phyloP scores from a whole-genome alignment of 2,888 invertebrate species.

The Sericinus montela region DNA sequence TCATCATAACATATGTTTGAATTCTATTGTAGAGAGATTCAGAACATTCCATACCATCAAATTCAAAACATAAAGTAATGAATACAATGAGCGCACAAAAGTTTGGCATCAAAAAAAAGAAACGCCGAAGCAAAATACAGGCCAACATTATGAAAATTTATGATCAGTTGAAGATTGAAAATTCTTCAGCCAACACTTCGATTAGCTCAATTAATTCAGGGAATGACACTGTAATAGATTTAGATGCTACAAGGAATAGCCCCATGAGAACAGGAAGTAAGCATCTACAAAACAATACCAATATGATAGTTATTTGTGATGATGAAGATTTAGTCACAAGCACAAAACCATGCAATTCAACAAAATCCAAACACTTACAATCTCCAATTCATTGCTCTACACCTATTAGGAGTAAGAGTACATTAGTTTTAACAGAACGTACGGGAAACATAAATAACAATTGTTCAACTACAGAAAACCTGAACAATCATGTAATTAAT shows the following conservation, averaged over 20 bases:
- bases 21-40: conserved; percentile 31
- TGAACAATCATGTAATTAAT: conserved; percentile 33
- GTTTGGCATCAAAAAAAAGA: conserved; percentile 29
- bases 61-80: conserved; percentile 27
- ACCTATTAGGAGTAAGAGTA: conserved; percentile 29
- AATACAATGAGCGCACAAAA: conserved; percentile 28
- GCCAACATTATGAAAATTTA: conserved; percentile 29
- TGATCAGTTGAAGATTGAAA: conserved; percentile 31
- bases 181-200: conserved; percentile 11
- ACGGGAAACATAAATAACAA: conserved; percentile 1
- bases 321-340: conserved; percentile 32
- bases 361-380: conserved; percentile 24
- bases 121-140: conserved; percentile 22
- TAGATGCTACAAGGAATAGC: conserved; percentile 24
- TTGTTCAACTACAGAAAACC: conserved; percentile 21
- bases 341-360: conserved; percentile 16
- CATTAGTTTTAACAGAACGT: conserved; percentile 7
- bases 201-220: conserved; percentile 8
- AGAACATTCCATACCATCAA: conserved; percentile 23
- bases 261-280: conserved; percentile 16
- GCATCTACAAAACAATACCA: conserved; percentile 1
- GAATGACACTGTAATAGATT: conserved; percentile 31
- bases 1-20: background rate
- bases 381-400: conserved; percentile 47
- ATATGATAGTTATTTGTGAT: conserved; percentile 35